Base-by-base conservation (phyloP, 53 echinoderm and acorn worm genomes). In the Antedon mediterranea region DNA sequence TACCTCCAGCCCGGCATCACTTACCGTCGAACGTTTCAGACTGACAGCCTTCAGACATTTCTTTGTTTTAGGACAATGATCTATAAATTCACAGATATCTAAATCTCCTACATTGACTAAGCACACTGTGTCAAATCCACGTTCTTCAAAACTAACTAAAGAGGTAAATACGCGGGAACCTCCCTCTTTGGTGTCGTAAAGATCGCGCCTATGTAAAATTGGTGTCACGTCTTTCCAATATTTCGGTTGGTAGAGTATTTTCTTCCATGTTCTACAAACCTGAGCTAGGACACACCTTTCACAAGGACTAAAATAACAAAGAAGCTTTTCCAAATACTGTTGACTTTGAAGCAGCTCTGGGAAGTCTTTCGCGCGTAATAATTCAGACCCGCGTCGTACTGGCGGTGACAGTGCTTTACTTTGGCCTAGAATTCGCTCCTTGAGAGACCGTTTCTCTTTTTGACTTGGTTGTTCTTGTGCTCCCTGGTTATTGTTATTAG, bases 31-130 rank as follows among this genome's bases (percentile, higher is more conserved):
- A 20, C 98, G 86, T 76, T 93, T 89, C 73, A 98, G 79, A 14
- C 90, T 88, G 79, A 98, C 88, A 42, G 90, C 98, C 73, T 86
- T 88, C 37, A 92, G 75, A 37, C 90, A 89, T 80, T 92, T 98
- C 88, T 98, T 98, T 32, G 98, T 92, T 75, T 90, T 89, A 28
- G 98, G 98, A 74, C 90, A 98, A 76, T 98, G 92, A 85, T 98
- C 98, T 57, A 98, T 98, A 85, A 98, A 98, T 86, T 98, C 98
- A 76, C 98, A 98, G 74, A 98, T 98, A 79, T 98, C 98, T 81
- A 98, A 82, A 76, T 97, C 98, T 23, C 92, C 92, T 31, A 97
- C 98, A 74, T 92, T 93, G 15, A 93, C 98, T 76, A 98, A 81
- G 76, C 92, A 93, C 28, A 98, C 98, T 0, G 92, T 90, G 76